A percentile compares a stretch with the other conserved stretches of the same genome.
Evolutionary conservation across 2,797 vertebrate genomes (phyloP).

Genomic region (Schizopygopsis malacanthus): DNA sequence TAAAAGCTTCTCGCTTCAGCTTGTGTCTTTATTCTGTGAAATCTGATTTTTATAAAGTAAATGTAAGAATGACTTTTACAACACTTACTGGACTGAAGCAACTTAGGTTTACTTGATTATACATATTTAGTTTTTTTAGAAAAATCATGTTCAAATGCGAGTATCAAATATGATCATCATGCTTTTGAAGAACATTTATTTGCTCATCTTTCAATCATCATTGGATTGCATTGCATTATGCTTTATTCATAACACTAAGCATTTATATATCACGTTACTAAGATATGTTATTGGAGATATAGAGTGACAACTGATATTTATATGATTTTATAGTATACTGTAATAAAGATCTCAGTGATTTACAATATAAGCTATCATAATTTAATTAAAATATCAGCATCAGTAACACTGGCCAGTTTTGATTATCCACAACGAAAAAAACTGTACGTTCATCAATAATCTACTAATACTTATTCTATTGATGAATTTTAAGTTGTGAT

Average conservation of each 20-base stretch:
- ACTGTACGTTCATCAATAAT: background rate
- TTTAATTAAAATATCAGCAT: too few relatives aligned
- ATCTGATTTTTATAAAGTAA: background rate
- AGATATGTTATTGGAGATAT: background rate
- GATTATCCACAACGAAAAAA: background rate
- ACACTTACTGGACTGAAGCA: background rate
- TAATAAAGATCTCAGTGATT: too few relatives aligned
- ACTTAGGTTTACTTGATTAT: background rate
- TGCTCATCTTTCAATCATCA: background rate
- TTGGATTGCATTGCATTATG: background rate
- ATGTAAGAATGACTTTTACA: background rate
- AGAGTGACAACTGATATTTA: background rate
- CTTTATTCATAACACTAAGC: background rate
- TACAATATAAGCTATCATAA: too few relatives aligned
- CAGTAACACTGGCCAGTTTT: background rate
- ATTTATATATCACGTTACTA: background rate
- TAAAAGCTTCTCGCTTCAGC: background rate
- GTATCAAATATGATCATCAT: background rate
- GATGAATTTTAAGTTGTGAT: too few relatives aligned
- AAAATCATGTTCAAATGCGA: background rate
- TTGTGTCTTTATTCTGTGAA: background rate
- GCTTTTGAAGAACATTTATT: background rate
- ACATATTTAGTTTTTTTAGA: too few relatives aligned
- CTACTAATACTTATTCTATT: background rate
- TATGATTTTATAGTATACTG: too few relatives aligned